phyloP scores from a whole-genome alignment of 2,797 vertebrate genomes.

The Nannoperca australis region DNA sequence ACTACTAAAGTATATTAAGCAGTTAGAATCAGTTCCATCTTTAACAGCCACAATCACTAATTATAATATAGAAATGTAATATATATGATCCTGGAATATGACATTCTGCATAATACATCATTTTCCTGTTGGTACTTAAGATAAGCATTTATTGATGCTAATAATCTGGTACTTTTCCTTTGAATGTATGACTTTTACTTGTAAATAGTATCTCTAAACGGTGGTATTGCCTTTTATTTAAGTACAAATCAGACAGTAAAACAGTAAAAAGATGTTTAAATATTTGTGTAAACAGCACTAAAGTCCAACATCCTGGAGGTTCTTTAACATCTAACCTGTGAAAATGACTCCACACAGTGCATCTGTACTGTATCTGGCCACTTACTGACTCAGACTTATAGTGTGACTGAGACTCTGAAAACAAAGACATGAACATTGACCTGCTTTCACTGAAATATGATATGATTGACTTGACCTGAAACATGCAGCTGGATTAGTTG shows the following conservation, averaged over 20 bases:
- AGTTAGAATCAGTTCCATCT: too few species aligned
- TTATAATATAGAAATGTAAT: neutral
- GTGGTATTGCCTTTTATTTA: too few species aligned
- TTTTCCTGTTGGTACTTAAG: neutral
- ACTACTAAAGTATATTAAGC: too few species aligned
- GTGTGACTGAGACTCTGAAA: too few species aligned
- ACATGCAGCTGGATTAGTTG: slow-evolving; percentile 67
- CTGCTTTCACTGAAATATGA: slow-evolving; percentile 32
- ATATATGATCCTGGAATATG: too few species aligned
- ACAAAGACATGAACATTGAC: neutral
- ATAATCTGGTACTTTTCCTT: neutral
- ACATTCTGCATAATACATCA: too few species aligned
- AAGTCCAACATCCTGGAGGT: neutral
- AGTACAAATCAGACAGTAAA: too few species aligned
- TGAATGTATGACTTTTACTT: neutral
- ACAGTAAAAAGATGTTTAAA: too few species aligned
- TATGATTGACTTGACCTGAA: slow-evolving; percentile 51
- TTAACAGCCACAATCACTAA: neutral
- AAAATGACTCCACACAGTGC: neutral
- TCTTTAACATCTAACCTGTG: neutral
- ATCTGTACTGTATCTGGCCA: neutral
- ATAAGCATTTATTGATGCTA: neutral
- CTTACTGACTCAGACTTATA: neutral
- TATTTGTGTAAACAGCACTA: neutral
- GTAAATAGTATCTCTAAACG: too few species aligned